Base-by-base conservation (phyloP, 2,797 vertebrate genomes). In the Melanogrammus aeglefinus region DNA sequence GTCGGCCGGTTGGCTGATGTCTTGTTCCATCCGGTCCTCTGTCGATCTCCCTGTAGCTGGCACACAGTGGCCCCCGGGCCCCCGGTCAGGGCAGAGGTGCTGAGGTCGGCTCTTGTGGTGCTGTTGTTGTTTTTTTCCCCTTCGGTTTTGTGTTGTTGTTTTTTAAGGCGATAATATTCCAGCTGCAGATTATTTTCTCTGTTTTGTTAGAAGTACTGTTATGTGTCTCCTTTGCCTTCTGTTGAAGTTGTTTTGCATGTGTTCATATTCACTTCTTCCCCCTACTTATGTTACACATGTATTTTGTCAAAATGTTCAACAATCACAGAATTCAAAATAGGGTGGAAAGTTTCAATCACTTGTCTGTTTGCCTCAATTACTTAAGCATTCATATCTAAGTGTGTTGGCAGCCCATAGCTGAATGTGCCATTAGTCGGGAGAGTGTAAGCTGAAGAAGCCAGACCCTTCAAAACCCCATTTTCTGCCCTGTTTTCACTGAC, bases 1-100 rank as follows among this genome's bases (percentile, higher is more conserved):
- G 21, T 63, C 21, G 57, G 63, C 75, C 7, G 36, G 81, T 82
- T 85, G 57, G 79, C 80, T 72, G 6, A 76, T 72, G 82, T 82
- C 87, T 76, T 82, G 79, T 83, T 79, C 78, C 79, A 80, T 79
- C 76, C 81, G 63, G 63, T 27, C 3, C 63, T 16, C 63, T 69
- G 63, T 69, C 63, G 4, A 6, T 69, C 63, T 69, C 63, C 63
- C 63, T 27, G 57, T 24, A 24, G 57, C 21, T 6, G 21, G 21
- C 57, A 24, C 57, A n/a, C 47, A 57, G 16, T 0, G n/a, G 57
- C 57, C n/a, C n/a, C 57, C 57, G n/a, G 63, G 63, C 24, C 63
- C 24, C 63, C 57, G 9, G 63, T 63, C 63, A 69, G 63, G 63
- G 63, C 63, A 69, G 63, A 69, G 63, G 63, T 69, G 63, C n/a